Base-by-base conservation (phyloP, 1,140 invertebrate genomes). In the Triops longicaudatus region DNA sequence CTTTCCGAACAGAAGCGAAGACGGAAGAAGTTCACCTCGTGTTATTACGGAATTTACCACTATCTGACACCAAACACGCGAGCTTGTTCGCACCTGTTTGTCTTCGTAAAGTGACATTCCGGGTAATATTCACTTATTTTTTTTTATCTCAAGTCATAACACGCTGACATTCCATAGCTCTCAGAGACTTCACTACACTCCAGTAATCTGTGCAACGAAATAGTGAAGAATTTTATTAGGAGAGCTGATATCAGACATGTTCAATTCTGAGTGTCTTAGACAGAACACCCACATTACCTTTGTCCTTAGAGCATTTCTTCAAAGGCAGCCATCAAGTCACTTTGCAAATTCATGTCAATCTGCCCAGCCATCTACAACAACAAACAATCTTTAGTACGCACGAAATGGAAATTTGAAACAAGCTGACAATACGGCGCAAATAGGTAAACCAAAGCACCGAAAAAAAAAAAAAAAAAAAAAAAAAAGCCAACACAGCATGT, bases 301-400 rank as follows among this genome's bases (percentile, higher is more conserved):
- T 82, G 82, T 79, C 77, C 86, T 88, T 93, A 94, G 88, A 95
- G 89, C 72, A 92, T 94, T 87, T 97, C 94, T 87, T 98, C 96
- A 86, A 98, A 98, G 77, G 93, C 94, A 82, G 95, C 94, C 94
- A 98, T 97, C 83, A 98, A 88, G 88, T 98, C 95, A 87, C 95
- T 97, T 86, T 98, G 96, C 88, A 94, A 91, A 86, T 97, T 98
- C 95, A 98, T 97, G 84, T 98, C 96, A 82, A 98, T 98, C 86
- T 94, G 93, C 76, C 93, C 92, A 76, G 94, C 94, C 92, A 95
- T 91, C 95, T 97, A 89, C 75, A 91, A 90, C 81, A 80, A 73
- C 14, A 63, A 77, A 22, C 26, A 76, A 72, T 17, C 22, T 76
- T 72, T 72, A 76, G n/a, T 37, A 75, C 26, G 71, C 6, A n/a